Conservation (phyloP, 2,113 vertebrate species). For the Echinops telfairi region DNA sequence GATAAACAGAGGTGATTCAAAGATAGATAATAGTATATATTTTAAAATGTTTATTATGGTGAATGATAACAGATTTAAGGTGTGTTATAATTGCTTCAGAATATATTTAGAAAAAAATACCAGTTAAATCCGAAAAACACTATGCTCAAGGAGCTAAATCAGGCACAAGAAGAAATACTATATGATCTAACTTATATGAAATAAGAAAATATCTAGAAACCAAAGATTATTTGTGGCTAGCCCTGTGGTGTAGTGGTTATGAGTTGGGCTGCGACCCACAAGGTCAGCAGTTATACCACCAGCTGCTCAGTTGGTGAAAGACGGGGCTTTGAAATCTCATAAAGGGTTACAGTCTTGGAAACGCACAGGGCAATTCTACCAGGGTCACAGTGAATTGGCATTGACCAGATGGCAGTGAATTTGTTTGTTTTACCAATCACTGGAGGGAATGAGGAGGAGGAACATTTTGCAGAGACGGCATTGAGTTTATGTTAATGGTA, state of each 20-base stretch:
- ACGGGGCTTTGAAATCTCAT: no score
- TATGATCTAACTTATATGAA: background rate
- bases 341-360: no score
- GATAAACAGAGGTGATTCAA: constrained; percentile 39
- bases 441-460: background rate
- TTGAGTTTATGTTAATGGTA: background rate
- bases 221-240: background rate
- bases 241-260: no score
- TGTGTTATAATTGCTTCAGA: constrained; percentile 9
- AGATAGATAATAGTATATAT: background rate
- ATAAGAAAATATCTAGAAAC: background rate
- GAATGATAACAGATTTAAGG: constrained; percentile 26
- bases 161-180: background rate
- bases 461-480: background rate
- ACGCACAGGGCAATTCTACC: no score
- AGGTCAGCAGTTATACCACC: no score
- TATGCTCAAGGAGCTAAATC: background rate
- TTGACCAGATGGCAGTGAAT: no score
- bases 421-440: background rate
- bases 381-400: no score
- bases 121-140: background rate
- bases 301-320: no score
- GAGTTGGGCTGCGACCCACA: no score
- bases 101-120: constrained; percentile 32
- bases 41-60: constrained; percentile 4